Evolutionary conservation across 2,888 invertebrate genomes (phyloP).

Genomic region (Phaonia tiefii): DNA sequence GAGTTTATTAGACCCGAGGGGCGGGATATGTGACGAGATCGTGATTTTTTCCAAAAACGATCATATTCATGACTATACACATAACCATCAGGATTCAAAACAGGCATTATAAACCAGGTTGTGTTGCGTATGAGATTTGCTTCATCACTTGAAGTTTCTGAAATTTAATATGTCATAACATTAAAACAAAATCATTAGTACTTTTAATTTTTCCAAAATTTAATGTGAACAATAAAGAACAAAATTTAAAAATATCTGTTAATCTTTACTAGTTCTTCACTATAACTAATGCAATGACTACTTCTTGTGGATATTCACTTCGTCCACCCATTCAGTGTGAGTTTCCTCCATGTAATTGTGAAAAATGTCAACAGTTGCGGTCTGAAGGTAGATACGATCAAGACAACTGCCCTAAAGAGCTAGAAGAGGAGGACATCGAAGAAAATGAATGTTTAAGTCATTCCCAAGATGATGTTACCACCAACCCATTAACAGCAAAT

Average conservation of each 20-base stretch:
- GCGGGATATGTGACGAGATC: constrained; percentile 82
- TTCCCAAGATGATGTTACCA: too few relatives aligned
- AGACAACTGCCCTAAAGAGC: neutral
- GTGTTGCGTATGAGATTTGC: constrained; percentile 74
- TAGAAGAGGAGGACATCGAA: neutral
- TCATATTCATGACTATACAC: constrained; percentile 87
- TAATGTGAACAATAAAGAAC: neutral
- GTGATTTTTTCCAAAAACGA: constrained; percentile 90
- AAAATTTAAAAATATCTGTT: neutral
- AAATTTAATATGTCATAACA: constrained; percentile 29
- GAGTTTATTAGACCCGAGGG: constrained; percentile 75
- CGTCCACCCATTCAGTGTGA: constrained; percentile 35
- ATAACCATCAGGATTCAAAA: constrained; percentile 90
- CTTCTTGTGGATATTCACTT: constrained; percentile 8
- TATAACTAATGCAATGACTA: constrained; percentile 39
- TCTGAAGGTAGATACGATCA: neutral
- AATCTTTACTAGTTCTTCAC: constrained; percentile 6
- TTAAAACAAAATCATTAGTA: constrained; percentile 13
- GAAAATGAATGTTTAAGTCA: too few relatives aligned
- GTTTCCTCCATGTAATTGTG: constrained; percentile 69
- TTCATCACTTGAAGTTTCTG: constrained; percentile 72
- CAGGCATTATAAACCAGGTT: constrained; percentile 87
- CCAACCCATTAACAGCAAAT: neutral
- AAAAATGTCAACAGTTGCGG: constrained; percentile 65
- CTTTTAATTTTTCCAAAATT: neutral